Percentiles rank a stretch among this genome's conserved stretches.
Conservation (phyloP, 2,888 invertebrate genomes). For the Ophion ventricosus region DNA sequence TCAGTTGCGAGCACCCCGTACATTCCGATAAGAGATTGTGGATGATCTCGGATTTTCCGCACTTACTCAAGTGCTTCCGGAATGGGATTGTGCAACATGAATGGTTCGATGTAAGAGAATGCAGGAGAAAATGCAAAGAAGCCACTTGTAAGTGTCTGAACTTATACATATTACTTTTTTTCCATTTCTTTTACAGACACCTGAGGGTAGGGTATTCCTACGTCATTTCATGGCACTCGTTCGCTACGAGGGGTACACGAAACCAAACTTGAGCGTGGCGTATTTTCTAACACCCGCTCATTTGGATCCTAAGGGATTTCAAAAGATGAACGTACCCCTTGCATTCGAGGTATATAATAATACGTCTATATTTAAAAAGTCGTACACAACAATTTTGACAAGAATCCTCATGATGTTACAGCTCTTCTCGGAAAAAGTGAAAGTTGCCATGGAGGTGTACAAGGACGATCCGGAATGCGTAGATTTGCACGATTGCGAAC, state of each 20-base stretch:
- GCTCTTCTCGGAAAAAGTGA: conserved; percentile 61
- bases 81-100: conserved; percentile 54
- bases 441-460: conserved; percentile 62
- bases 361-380: conserved; percentile 3
- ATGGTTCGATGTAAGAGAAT: conserved; percentile 61
- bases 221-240: conserved; percentile 62
- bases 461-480: conserved; percentile 32
- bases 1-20: conserved; percentile 67
- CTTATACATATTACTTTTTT: conserved; percentile 15
- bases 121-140: neutral
- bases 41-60: conserved; percentile 70
- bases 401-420: conserved; percentile 28
- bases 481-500: conserved; percentile 56
- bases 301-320: conserved; percentile 58
- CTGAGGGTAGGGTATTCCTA: neutral
- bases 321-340: conserved; percentile 57
- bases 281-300: conserved; percentile 56
- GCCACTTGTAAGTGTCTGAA: conserved; percentile 11
- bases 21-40: conserved; percentile 59
- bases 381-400: conserved; percentile 7
- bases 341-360: conserved; percentile 54
- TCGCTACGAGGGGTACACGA: conserved; percentile 22
- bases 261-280: conserved; percentile 56
- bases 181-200: conserved; percentile 9
- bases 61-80: conserved; percentile 69